Evolutionary conservation across 2,888 invertebrate genomes (phyloP), one percentile per base, ranked within the genome.

Genomic region (Pelosia muscerda): DNA sequence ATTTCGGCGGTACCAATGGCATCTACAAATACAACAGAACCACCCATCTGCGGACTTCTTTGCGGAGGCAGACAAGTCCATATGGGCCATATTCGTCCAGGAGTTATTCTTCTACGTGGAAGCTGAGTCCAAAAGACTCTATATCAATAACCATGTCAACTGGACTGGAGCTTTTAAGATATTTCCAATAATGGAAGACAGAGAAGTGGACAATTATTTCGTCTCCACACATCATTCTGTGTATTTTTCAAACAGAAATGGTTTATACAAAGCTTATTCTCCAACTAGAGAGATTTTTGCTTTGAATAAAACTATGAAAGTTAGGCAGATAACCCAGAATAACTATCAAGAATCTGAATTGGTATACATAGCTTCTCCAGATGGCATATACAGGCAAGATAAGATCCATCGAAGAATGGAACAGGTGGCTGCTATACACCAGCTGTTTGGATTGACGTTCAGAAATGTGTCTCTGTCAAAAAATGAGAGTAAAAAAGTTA

Each of bases 181-280:
- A 15, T 31, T 63, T 4, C 53, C 53, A 8, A 23, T 9, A 9
- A 9, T 63, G 13, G 23, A 23, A 23, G 23, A 54, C 1, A 53
- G 13, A 2, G 22, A 53, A 10, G 11, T 63, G 9, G 54, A 63
- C 15, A 31, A 54, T 23, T 54, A 54, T 23, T 63, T 54, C n/a
- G 15, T 63, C 2, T 23, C 63, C 1, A 23, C 10, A 15, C 15
- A 22, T 22, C 2, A 22, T 10, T 9, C 23, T 4, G 54, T 63
- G 63, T 63, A 63, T 15, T 63, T 63, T 28, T 54, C 63, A 4
- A 63, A 63, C 54, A n/a, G 0, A 2, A 31, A 4, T 54, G 63
- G 63, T 2, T 63, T 63, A 23, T 63, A 23, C 28, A 63, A 63
- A 31, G 63, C 63, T 1, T 3, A 11, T 13, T 10, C 63, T 3